Evolutionary conservation across 92 coral and sea anemone species (phyloP).

Genomic region (Epizoanthus stellaris): DNA sequence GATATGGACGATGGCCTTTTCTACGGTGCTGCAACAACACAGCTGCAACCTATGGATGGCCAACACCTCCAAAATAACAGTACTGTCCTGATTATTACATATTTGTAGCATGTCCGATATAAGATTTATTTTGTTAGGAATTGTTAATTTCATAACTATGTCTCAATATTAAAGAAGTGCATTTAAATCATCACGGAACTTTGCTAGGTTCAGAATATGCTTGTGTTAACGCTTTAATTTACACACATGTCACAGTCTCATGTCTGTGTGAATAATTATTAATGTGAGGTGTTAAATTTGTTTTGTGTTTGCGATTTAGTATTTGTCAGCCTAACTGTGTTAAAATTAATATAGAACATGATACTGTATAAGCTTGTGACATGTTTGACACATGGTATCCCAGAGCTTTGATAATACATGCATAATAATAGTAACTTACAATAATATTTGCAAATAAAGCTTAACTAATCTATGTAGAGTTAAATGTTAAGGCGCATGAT

Average conservation of each 20-base stretch:
- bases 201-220: too few relatives aligned
- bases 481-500: background rate
- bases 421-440: too few relatives aligned
- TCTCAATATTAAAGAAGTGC: background rate
- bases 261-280: too few relatives aligned
- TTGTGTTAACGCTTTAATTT: background rate
- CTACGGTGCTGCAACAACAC: conserved; percentile 83
- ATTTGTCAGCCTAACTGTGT: too few relatives aligned
- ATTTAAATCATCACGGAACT: background rate
- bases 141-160: background rate
- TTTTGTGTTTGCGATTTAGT: too few relatives aligned
- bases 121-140: background rate
- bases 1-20: conserved; percentile 92
- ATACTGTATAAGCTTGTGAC: too few relatives aligned
- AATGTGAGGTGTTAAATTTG: too few relatives aligned
- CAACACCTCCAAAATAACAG: conserved; percentile 86
- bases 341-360: too few relatives aligned
- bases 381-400: too few relatives aligned
- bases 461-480: background rate
- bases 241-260: too few relatives aligned
- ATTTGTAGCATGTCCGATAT: background rate
- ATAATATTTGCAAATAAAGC: too few relatives aligned
- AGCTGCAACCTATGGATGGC: conserved; percentile 74
- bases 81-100: conserved; percentile 59
- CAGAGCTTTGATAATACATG: too few relatives aligned